Conservation (phyloP, 1,140 invertebrate genomes). For the Zelostemma sp. region DNA sequence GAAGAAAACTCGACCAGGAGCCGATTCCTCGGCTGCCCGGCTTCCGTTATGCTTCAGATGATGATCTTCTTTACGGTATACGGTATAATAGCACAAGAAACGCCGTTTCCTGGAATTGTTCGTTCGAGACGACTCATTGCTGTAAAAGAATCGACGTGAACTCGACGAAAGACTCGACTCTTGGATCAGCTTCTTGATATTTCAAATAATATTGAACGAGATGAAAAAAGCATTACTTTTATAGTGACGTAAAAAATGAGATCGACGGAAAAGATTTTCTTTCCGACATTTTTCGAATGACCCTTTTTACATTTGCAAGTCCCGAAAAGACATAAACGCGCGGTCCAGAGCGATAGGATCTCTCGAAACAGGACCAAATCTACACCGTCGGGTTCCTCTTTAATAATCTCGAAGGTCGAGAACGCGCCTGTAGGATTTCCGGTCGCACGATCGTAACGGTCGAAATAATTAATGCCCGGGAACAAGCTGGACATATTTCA, state of each 20-base stretch:
- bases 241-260: neutral
- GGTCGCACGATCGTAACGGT: constrained; percentile 58
- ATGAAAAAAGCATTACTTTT: neutral
- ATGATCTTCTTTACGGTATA: constrained; percentile 57
- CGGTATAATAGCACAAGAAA: constrained; percentile 60
- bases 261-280: constrained; percentile 7
- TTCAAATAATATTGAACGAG: no score
- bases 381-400: constrained; percentile 44
- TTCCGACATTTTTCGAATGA: constrained; percentile 8
- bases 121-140: constrained; percentile 53
- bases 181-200: constrained; percentile 16
- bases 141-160: constrained; percentile 47
- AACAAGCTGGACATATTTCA: constrained; percentile 31
- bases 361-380: constrained; percentile 51
- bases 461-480: constrained; percentile 56
- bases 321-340: constrained; percentile 33
- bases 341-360: constrained; percentile 36
- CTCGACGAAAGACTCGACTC: constrained; percentile 31
- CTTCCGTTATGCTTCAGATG: constrained; percentile 65
- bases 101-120: constrained; percentile 58
- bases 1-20: constrained; percentile 59
- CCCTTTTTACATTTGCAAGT: constrained; percentile 21
- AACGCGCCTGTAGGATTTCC: constrained; percentile 51
- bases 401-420: constrained; percentile 51
- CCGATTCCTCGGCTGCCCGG: constrained; percentile 44